These are phyloP conservation scores for Protobothrops flavoviridis DNA, from an alignment of 2,113 vertebrate species.

Conservation along the genomic window DNA sequence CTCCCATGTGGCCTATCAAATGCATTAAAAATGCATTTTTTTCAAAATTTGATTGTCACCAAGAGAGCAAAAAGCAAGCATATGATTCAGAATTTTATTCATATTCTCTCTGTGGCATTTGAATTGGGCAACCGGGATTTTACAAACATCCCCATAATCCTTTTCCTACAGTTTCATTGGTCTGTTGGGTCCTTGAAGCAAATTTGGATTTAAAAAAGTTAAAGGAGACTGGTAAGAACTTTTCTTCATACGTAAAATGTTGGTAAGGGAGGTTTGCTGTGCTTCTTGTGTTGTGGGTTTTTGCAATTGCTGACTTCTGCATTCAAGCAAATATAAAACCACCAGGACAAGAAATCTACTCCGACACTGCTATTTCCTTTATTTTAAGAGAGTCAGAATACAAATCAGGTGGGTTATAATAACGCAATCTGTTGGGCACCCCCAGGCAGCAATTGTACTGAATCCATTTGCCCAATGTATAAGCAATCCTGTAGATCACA, in stretches of 20 bases:
- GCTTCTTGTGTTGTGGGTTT: neutral
- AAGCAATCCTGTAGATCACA: neutral
- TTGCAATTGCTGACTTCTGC: neutral
- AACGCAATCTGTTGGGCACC: neutral
- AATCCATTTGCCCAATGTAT: slow-evolving; percentile 20
- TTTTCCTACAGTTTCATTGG: neutral
- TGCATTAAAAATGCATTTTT: neutral
- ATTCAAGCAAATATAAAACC: neutral
- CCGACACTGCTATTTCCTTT: neutral
- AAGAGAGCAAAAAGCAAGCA: neutral
- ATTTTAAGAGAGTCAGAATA: neutral
- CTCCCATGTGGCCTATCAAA: neutral
- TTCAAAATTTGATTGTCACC: neutral
- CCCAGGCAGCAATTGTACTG: neutral
- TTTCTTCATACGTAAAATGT: neutral
- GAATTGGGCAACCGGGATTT: neutral
- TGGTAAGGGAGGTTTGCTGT: neutral
- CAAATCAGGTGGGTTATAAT: neutral
- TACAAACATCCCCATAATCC: neutral
- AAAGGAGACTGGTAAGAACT: neutral
- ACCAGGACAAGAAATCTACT: neutral
- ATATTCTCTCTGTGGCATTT: neutral
- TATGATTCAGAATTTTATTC: neutral
- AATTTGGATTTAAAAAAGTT: neutral
- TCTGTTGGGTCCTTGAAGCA: neutral